phyloP scores from a whole-genome alignment of 2,888 invertebrate species.

The Caenorhabditis afra region DNA sequence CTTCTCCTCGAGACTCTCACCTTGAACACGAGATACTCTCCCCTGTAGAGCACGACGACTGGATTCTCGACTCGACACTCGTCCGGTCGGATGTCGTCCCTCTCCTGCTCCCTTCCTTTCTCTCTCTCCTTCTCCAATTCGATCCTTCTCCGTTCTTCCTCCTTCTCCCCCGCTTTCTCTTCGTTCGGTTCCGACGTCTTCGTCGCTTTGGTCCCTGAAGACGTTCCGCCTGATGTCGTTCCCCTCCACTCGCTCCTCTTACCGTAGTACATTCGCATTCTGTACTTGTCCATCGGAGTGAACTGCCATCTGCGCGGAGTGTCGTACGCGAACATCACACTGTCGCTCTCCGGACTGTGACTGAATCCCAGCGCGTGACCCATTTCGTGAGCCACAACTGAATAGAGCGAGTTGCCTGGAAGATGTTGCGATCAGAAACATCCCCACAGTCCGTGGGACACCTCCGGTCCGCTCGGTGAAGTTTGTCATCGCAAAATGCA shows the following conservation, averaged over 20 bases:
- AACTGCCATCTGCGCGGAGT: conserved; percentile 43
- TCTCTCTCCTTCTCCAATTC: conserved; percentile 10
- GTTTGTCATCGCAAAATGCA: conserved; percentile 47
- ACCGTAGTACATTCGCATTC: conserved; percentile 46
- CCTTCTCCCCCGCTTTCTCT: neutral
- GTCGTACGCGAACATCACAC: conserved; percentile 59
- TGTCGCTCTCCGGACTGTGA: conserved; percentile 49
- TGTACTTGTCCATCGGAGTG: conserved; percentile 50
- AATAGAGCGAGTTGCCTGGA: conserved; percentile 45
- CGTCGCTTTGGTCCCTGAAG: conserved; percentile 10
- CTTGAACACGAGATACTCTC: conserved; percentile 58
- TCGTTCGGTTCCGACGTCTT: neutral
- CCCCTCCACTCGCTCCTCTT: neutral
- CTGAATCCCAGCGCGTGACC: conserved; percentile 60
- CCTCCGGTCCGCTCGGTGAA: conserved; percentile 32
- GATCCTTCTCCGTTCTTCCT: neutral
- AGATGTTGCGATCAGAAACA: neutral
- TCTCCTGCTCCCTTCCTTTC: conserved; percentile 25
- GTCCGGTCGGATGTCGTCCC: conserved; percentile 43
- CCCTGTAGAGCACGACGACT: conserved; percentile 48
- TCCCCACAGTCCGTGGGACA: neutral
- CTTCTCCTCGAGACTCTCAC: neutral
- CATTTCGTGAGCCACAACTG: conserved; percentile 60
- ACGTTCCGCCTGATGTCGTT: neutral
- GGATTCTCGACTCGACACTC: conserved; percentile 51